phyloP scores from a whole-genome alignment of 2,113 vertebrate genomes.

The Lepus americanus region DNA sequence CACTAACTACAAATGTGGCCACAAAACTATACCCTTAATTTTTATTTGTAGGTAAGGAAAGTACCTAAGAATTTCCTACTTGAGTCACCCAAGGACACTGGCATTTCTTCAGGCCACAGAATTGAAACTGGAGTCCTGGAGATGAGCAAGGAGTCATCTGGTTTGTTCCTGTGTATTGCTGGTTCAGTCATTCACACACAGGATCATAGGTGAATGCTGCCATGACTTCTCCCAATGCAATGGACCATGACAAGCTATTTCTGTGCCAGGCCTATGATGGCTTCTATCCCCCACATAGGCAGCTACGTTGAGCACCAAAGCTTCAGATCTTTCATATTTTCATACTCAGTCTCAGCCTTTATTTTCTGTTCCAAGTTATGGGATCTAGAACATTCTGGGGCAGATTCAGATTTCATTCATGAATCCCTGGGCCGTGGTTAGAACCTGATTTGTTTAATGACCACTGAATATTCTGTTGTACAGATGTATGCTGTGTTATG shows the following conservation, averaged over 20 bases:
- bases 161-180: neutral
- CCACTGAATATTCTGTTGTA: neutral
- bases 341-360: neutral
- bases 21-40: neutral
- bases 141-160: neutral
- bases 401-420: neutral
- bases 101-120: neutral
- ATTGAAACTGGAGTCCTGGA: neutral
- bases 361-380: neutral
- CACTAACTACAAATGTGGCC: neutral
- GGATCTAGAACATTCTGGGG: neutral
- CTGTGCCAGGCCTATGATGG: rapidly evolving
- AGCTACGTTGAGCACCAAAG: rapidly evolving
- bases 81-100: neutral
- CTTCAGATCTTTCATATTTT: neutral
- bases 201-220: neutral
- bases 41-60: neutral
- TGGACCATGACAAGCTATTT: neutral
- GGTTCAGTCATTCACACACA: neutral
- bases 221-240: rapidly evolving
- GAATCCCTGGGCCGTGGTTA: neutral
- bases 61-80: neutral
- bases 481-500: neutral
- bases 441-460: neutral
- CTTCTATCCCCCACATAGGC: neutral